Base-by-base conservation (phyloP, 2,888 invertebrate species). In the Ornithoptera alexandrae region DNA sequence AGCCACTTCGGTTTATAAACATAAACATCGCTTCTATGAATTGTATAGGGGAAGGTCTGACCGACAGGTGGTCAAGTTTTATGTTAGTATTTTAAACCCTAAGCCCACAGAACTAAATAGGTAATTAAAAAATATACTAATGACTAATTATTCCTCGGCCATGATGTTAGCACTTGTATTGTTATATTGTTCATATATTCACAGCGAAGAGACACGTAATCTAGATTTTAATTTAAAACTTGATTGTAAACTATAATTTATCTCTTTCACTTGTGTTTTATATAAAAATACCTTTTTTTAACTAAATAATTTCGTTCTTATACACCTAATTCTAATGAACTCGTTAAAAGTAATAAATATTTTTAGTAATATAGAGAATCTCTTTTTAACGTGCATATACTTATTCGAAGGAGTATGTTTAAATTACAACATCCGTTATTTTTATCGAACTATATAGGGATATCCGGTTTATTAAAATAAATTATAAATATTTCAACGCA, bases 41-140 rank as follows among this genome's bases (percentile, higher is more conserved):
- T 50, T 20, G 18, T 36, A 17, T 30, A 22, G 61, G 60, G 66
- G 42, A 18, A 46, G 65, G n/a, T 20, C 50, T 8, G 50, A 63
- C n/a, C 24, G 64, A 22, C 69, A 66, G 65, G 65, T 69, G 69
- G 69, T 66, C 62, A 50, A 69, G 58, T 57, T 58, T 57, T 24
- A 18, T 2, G 24, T 56, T 65, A 42, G n/a, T 22, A n/a, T 66
- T 66, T 66, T 66, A 20, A 62, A 20, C 61, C 50, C 69, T 57
- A 36, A 46, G 36, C 62, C 15, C n/a, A 10, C 36, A 50, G 12
- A 46, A 46, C 15, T 17, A 46, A 46, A 15, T 46, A 46, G 15
- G 46, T 46, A 12, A 46, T 46, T 17, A 46, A 46, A 46, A 46
- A 15, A 17, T 15, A 42, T 46, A 46, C 46, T 46, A 46, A 46